Conservation (phyloP, 2,113 vertebrate genomes). For the human (Homo sapiens) region DNA sequence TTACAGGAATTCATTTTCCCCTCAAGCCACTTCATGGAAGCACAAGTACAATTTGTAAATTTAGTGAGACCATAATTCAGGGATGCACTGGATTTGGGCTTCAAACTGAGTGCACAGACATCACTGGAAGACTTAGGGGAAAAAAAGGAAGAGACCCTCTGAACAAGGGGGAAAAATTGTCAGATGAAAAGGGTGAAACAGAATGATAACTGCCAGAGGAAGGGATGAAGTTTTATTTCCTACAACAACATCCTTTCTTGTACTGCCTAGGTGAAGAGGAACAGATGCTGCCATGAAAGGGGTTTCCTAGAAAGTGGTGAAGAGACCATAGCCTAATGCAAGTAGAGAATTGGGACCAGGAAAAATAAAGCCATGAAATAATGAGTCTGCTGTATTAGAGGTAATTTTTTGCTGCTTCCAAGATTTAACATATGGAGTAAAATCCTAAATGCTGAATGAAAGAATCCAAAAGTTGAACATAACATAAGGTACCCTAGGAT, state of each 20-base stretch:
- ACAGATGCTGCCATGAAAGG: neutral
- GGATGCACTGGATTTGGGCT: neutral
- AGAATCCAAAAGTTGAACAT: neutral
- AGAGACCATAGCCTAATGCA: neutral
- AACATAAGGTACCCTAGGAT: neutral
- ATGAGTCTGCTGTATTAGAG: neutral
- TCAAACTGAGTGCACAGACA: neutral
- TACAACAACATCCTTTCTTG: neutral
- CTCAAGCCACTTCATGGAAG: neutral
- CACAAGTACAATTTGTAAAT: neutral
- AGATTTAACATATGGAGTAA: neutral
- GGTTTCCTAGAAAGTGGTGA: neutral
- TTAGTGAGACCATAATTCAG: neutral
- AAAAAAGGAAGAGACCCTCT: neutral
- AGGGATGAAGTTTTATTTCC: neutral
- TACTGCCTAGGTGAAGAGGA: neutral
- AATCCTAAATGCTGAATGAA: neutral
- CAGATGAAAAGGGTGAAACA: neutral
- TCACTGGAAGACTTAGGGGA: neutral
- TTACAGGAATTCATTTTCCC: neutral
- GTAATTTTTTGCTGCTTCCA: neutral
- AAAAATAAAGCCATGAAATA: neutral
- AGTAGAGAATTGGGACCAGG: neutral
- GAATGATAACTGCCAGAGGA: neutral
- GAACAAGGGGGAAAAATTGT: neutral